phyloP scores from a whole-genome alignment of 2,797 vertebrate species.

The Alcedo quadribrachys region DNA sequence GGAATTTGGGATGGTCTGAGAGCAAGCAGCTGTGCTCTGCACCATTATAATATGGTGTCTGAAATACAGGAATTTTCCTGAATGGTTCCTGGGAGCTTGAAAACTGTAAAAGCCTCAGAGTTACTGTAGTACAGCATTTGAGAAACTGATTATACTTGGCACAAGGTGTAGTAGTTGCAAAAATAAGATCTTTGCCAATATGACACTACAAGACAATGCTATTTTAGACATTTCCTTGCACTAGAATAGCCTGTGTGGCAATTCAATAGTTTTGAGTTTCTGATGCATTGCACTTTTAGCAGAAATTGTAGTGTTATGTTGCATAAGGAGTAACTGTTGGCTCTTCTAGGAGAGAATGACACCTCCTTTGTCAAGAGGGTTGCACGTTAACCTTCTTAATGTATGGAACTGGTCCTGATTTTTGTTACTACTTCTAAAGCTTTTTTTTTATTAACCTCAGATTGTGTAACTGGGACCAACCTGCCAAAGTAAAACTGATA shows the following conservation, averaged over 20 bases:
- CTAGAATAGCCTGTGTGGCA: background rate
- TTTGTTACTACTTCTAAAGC: background rate
- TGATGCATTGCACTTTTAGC: background rate
- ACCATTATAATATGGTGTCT: background rate
- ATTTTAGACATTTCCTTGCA: background rate
- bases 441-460: background rate
- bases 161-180: background rate
- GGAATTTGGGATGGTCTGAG: background rate
- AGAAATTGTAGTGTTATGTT: background rate
- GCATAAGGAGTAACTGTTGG: background rate
- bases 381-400: background rate
- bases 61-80: background rate
- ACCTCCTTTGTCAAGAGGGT: background rate
- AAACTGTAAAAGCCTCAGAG: background rate
- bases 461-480: background rate
- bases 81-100: background rate
- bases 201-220: background rate
- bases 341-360: background rate
- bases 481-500: background rate
- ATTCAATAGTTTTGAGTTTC: background rate
- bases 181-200: background rate
- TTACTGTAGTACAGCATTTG: background rate
- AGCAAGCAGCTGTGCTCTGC: background rate
- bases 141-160: background rate
- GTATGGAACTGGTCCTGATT: background rate